Base-by-base conservation (phyloP, 2,888 invertebrate genomes). In the Erynnis tages region DNA sequence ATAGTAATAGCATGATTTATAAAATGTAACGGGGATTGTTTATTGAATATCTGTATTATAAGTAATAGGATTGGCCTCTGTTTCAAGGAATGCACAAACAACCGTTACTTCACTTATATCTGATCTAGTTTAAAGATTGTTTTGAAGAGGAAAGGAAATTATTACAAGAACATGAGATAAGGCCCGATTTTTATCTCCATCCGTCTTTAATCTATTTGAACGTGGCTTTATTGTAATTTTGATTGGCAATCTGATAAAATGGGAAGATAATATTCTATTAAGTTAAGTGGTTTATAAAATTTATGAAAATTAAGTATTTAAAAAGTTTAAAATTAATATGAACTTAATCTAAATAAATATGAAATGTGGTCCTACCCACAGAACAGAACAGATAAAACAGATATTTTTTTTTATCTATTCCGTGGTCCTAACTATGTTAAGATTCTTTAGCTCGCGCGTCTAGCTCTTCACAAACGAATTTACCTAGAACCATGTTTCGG, bases 121-220 rank as follows among this genome's bases (percentile, higher is more conserved):
- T 66, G 71, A 71, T 70, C 69, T 67, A 76, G 65, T 71, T 70
- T 56, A 46, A 49, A 60, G 65, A 69, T 69, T 66, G 62, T 66
- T 65, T 3, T 40, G 13, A 32, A 48, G 32, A 40, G 40, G 32
- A 49, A 62, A 68, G 63, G 65, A 67, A 70, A 64, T 65, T 64
- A 59, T 61, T 59, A 52, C 38, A 55, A 25, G 53, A 46, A 38
- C 50, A 34, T 47, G 41, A 34, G 44, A 45, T 52, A 50, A 56
- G 54, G 7, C 27, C 19, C 16, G 41, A 29, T 43, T 50, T 34
- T 35, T 50, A 50, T 50, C 50, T 29, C 4, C 10, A 4, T 43
- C 14, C 46, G 19, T 25, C 29, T 17, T 7, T 35, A 50, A 50
- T 50, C 50, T 27, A 23, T 29, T 21, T 11, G 38, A 34, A 49